A percentile compares a stretch with the other conserved stretches of the same genome.
Conservation (phyloP, 2,113 vertebrate genomes). For the Pelecanus crispus region DNA sequence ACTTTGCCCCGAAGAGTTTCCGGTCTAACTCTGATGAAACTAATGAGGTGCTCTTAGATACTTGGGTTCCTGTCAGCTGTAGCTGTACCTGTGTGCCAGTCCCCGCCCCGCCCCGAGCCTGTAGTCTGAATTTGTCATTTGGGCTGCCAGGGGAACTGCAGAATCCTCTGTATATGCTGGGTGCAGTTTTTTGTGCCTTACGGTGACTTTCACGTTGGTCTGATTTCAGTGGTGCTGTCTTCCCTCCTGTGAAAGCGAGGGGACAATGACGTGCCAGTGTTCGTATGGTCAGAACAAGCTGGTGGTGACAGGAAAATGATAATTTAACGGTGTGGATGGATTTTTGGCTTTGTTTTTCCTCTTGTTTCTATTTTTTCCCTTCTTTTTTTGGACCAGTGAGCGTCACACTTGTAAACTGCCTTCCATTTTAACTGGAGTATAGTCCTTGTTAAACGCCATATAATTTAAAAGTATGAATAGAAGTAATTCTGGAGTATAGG, state of each 20-base stretch:
- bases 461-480: conserved; percentile 44
- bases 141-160: neutral
- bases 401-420: neutral
- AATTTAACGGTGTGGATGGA: neutral
- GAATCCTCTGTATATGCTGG: neutral
- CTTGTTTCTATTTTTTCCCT: neutral
- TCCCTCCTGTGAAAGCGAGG: neutral
- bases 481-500: conserved; percentile 14
- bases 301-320: neutral
- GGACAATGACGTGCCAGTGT: neutral
- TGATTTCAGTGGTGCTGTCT: neutral
- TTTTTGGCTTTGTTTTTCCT: conserved; percentile 9
- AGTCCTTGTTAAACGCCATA: neutral
- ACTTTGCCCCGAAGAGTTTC: neutral
- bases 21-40: neutral
- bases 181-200: neutral
- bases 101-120: neutral
- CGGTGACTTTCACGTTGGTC: neutral
- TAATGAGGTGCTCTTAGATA: neutral
- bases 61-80: neutral
- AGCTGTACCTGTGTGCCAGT: neutral
- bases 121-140: neutral
- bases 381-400: neutral
- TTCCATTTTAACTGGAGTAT: conserved; percentile 10
- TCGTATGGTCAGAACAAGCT: neutral